Base-by-base conservation (phyloP, 2,113 vertebrate species). In the Sula dactylatra region DNA sequence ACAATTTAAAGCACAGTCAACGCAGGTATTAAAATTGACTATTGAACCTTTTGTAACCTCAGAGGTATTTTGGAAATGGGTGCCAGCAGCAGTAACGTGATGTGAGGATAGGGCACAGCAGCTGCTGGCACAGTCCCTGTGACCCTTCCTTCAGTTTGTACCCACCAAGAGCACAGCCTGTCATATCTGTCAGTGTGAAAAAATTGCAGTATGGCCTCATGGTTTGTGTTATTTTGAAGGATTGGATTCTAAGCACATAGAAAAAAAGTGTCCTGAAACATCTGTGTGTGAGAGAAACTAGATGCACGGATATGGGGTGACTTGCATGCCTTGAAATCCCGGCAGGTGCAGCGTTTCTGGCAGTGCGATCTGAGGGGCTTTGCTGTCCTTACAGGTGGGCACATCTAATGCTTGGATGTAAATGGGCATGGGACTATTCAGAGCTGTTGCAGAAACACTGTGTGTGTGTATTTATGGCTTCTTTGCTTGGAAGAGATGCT, bases 321-420 rank as follows among this genome's bases (percentile, higher is more conserved):
- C 26, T n/a, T 12, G 25, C 2, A 2, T 24, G 19, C 40, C 24
- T 31, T 4, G 59, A 16, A 10, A 10, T 13, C 34, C 36, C 2
- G 7, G 55, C 31, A 19, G 32, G 38, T 16, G 21, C 25, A 7
- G 50, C 5, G 38, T 21, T 42, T 6, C 7, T 25, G 64, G 42
- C 12, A 10, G 26, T 1, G 25, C 12, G 50, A 45, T 19, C 16
- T 10, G 55, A 20, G 73, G 47, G 49, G 32, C 29, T 59, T 65
- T 80, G 69, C 29, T 50, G 42, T 6, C 4, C 16, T n/a, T 29
- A 0, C 8, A 14, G 15, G n/a, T 40, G 78, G 29, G 6, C 29
- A 27, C 4, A 2, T 5, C 45, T 38, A 6, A 52, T 59, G 4
- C 49, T 22, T 0, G 0, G 40, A 1, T 32, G 45, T 4, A 10